Percentiles rank a stretch among this genome's conserved stretches.
Evolutionary conservation across 2,797 vertebrate species (phyloP).

Genomic region (Prionace glauca): DNA sequence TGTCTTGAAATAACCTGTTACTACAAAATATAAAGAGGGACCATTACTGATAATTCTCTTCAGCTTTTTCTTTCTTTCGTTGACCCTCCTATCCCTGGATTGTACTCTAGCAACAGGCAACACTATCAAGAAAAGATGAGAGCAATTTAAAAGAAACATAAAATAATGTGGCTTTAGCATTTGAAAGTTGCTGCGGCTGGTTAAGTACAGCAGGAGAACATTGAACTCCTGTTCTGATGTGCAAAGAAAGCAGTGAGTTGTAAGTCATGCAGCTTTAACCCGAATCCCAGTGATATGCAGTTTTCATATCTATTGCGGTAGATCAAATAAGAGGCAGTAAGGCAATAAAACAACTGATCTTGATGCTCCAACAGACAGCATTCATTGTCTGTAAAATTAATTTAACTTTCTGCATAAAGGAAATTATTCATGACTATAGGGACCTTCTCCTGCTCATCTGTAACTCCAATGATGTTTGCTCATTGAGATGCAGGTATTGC

Average conservation of each 20-base stretch:
- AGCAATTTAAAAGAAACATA: background rate
- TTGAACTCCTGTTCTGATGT: background rate
- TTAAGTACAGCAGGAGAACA: background rate
- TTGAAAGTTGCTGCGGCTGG: background rate
- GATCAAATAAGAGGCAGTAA: constrained; percentile 9
- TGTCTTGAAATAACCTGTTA: background rate
- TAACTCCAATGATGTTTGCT: background rate
- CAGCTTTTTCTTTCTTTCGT: background rate
- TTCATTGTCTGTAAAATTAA: constrained; percentile 34
- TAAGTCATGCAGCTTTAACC: background rate
- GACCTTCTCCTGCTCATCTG: background rate
- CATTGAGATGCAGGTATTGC: background rate
- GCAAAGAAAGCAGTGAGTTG: background rate
- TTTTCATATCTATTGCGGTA: constrained; percentile 18
- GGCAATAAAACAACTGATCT: constrained; percentile 7
- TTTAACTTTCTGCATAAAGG: constrained; percentile 7
- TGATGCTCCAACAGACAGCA: constrained; percentile 23
- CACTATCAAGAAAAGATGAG: background rate
- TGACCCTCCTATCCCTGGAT: background rate
- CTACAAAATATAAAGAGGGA: background rate
- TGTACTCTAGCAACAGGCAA: background rate
- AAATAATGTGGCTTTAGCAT: background rate
- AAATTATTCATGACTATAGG: constrained; percentile 32
- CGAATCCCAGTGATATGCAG: background rate
- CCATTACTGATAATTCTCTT: background rate